Base-by-base conservation (phyloP, 2,888 invertebrate genomes). In the Eurytoma adleriae region DNA sequence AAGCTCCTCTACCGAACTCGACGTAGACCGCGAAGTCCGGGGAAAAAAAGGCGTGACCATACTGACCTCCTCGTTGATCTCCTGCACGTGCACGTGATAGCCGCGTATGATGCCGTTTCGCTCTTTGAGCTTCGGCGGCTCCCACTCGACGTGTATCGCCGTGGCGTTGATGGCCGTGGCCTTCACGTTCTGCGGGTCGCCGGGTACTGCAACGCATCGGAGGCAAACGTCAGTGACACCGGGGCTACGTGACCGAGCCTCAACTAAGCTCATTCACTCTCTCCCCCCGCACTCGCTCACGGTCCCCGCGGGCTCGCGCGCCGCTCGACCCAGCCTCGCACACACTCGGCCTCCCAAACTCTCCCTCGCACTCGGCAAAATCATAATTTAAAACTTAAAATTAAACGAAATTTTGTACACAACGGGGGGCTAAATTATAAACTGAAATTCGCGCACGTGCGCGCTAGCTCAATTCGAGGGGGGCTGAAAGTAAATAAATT, bases 31-130 rank as follows among this genome's bases (percentile, higher is more conserved):
- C 18, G 13, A 24, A 59, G 18, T 2, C 24, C 16, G 5, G 14
- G 50, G 40, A 71, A 20, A 24, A 40, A 27, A 14, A 52, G 62
- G 16, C 13, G 50, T 10, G 1, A 16, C n/a, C 14, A 54, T 57
- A 81, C 89, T 88, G 90, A 96, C 97, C 94, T 96, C 96, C 89
- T 96, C 95, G 88, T 95, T 94, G 67, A 96, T 94, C 92, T 98
- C 97, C 91, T 98, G 97, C 1, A 97, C 96, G 90, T 98, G 97
- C 78, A 99, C 96, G 90, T 99, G 98, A 92, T 99, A 99, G 40
- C 99, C 99, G 81, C 98, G 94, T 85, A 99, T 98, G 84, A 98
- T 96, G 67, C 99, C 99, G 90, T 99, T 98, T 83, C 96, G 95
- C 87, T 98, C 98, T 88, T 96, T 96, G 85, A 96, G 95, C 81